Conservation (phyloP, 2,113 vertebrate species). For the Mustela nigripes region DNA sequence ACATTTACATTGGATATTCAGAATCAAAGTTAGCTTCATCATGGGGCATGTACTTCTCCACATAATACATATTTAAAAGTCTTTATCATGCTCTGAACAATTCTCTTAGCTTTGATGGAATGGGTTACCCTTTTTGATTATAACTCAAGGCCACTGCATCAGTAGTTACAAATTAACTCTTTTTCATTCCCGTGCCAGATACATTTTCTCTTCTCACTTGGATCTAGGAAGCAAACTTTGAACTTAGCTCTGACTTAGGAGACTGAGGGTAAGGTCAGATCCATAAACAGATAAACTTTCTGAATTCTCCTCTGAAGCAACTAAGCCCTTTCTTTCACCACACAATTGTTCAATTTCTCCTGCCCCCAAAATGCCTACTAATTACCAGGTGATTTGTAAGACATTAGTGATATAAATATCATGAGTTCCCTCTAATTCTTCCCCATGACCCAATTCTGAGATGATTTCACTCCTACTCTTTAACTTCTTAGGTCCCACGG, state of each 20-base stretch:
- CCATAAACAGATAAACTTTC: neutral
- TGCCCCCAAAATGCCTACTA: neutral
- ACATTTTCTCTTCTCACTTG: neutral
- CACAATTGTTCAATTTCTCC: neutral
- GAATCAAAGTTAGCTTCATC: neutral
- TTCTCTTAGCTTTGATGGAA: neutral
- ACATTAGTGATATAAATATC: neutral
- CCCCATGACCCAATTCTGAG: neutral
- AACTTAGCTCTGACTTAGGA: neutral
- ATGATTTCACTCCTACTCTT: neutral
- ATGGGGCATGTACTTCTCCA: neutral
- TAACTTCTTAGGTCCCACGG: neutral
- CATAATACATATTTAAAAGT: neutral
- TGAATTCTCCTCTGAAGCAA: neutral
- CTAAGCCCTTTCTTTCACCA: neutral
- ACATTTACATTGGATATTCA: neutral
- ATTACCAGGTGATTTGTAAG: slow-evolving; percentile 23
- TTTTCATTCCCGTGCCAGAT: neutral
- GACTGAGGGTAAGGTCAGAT: neutral
- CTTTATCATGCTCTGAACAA: neutral
- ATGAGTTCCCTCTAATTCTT: neutral
- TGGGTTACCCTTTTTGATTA: neutral
- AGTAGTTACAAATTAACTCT: neutral
- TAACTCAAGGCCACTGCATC: neutral
- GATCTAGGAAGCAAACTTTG: neutral